Base-by-base conservation (phyloP, 2,797 vertebrate genomes). In the Sebastes elongatus region DNA sequence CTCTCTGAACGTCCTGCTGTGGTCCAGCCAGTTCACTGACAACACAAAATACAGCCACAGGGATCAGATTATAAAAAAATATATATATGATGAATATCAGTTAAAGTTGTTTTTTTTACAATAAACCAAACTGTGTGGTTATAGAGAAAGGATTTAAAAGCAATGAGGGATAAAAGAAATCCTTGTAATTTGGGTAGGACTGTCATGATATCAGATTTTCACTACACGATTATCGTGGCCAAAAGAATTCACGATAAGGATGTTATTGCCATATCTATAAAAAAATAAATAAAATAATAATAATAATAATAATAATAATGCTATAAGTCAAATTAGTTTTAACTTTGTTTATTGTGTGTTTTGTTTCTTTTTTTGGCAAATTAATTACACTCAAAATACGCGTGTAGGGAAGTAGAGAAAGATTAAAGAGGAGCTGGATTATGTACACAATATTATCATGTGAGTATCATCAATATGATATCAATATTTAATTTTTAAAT, bases 1-100 rank as follows among this genome's bases (percentile, higher is more conserved):
- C 77, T 99, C 99, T 77, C 99, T 95, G 93, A 99, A 99, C 0
- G 98, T 99, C n/a, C 98, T 94, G 93, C 98, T 98, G 92, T 99
- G 99, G 92, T 99, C 98, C 78, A 99, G 91, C 99, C 99, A 99
- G 88, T 99, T 99, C 83, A 99, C 98, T 99, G 92, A 14, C 18
- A 42, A 75, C 35, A 84, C 65, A 91, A 11, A 60, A 30, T 0
- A 70, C 22, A 84, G 6, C 2, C 22, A 65, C 10, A 22, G 18
- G 10, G 3, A 55, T 56, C 11, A 46, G 52, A 9, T 67, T 2
- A 25, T 8, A 4, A 20, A 33, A 46, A 46, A 13, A 57, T 23
- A 1, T 13, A 25, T 3, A 10, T 61, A 27, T 30, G 30, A 27
- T 42, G 18, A 22, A 30, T 25, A 69, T 27, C 3, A 25, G 2